Conservation (phyloP, 2,113 vertebrate genomes). For the Dicaeum eximium region DNA sequence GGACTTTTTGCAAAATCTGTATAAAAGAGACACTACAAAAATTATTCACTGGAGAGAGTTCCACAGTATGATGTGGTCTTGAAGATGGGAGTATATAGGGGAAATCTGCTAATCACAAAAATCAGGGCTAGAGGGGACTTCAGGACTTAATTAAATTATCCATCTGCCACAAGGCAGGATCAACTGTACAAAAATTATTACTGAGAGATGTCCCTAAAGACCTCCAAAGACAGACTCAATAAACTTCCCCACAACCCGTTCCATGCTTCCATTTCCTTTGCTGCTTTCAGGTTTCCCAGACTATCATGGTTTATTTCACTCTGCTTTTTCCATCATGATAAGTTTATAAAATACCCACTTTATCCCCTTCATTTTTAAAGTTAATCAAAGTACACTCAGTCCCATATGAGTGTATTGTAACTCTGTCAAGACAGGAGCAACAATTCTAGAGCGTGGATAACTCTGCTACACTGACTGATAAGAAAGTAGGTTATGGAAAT, state of each 20-base stretch:
- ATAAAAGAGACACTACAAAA: not conserved
- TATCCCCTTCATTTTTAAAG: not conserved
- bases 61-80: not conserved
- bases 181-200: not conserved
- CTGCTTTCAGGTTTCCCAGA: not conserved
- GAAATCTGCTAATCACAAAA: not conserved
- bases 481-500: not conserved
- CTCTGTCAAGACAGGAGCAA: not conserved
- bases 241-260: not conserved
- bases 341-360: not conserved
- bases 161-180: not conserved
- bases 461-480: not conserved
- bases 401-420: not conserved
- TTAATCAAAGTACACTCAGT: not conserved
- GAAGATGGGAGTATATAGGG: not conserved
- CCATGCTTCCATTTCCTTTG: not conserved
- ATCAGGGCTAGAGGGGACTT: not conserved
- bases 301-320: not conserved
- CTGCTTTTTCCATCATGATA: accelerated
- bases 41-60: not conserved
- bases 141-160: not conserved
- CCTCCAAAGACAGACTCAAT: not conserved
- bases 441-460: not conserved
- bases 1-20: not conserved
- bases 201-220: not conserved